Evolutionary conservation across 2,888 invertebrate genomes (phyloP).

Genomic region (Apoda limacodes): DNA sequence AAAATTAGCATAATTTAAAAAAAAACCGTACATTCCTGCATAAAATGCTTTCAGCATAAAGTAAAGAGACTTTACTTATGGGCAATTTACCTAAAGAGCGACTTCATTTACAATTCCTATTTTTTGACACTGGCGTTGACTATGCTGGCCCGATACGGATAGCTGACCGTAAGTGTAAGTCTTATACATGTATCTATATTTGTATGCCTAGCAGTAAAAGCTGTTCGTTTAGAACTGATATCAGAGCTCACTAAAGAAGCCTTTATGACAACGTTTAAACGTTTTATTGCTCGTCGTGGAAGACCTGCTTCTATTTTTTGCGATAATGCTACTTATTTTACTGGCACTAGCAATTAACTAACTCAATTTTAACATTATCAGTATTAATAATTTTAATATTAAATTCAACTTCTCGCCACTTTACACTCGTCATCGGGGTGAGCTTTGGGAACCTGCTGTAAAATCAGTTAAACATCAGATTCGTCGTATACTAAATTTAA

Average conservation of each 20-base stretch:
- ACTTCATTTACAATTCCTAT: too few species aligned
- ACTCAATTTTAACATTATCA: too few species aligned
- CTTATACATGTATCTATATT: constrained; percentile 19
- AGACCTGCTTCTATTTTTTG: constrained; percentile 18
- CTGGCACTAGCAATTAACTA: constrained; percentile 18
- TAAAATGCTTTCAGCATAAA: constrained; percentile 1
- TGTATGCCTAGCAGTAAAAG: constrained; percentile 17
- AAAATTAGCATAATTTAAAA: constrained; percentile 3
- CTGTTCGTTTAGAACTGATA: constrained; percentile 18
- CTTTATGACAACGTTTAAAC: constrained; percentile 14
- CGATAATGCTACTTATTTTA: constrained; percentile 19
- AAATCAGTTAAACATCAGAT: constrained; percentile 11
- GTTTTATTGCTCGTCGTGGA: constrained; percentile 17
- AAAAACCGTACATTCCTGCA: background rate
- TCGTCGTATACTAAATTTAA: constrained; percentile 5
- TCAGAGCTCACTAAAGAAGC: constrained; percentile 15
- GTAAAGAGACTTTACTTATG: constrained; percentile 7
- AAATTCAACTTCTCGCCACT: constrained; percentile 9
- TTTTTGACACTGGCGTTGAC: constrained; percentile 5
- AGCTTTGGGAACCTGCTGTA: too few species aligned
- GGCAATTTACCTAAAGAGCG: too few species aligned
- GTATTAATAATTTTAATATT: too few species aligned
- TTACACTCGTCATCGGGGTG: too few species aligned
- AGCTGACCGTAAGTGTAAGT: constrained; percentile 16
- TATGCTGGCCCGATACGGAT: constrained; percentile 16